phyloP scores from a whole-genome alignment of 2,113 vertebrate genomes.

The Diphyllodes magnificus region DNA sequence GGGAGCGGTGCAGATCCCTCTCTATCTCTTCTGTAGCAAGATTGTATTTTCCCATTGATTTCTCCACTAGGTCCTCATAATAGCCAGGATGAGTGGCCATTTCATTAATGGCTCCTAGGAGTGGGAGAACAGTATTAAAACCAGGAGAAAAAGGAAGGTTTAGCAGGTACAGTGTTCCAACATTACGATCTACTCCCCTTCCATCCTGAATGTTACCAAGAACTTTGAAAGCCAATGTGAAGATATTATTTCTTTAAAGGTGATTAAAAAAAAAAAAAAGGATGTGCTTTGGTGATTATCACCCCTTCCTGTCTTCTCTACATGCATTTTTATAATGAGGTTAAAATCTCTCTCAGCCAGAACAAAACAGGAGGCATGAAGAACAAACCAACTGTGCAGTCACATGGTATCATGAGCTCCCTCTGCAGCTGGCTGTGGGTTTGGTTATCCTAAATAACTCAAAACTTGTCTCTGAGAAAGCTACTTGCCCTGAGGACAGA shows the following conservation, averaged over 20 bases:
- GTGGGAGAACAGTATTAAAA: not conserved
- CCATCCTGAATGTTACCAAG: not conserved
- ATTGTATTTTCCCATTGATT: constrained; percentile 96
- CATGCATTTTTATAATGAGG: not conserved
- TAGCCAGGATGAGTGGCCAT: constrained; percentile 96
- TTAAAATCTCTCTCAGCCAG: not conserved
- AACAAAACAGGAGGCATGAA: not conserved
- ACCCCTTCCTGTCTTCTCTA: not conserved
- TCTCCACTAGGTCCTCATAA: constrained; percentile 95
- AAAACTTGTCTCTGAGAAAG: not conserved
- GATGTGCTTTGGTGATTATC: not conserved
- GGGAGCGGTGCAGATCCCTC: constrained; percentile 94
- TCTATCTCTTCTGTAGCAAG: constrained; percentile 98
- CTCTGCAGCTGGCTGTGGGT: not conserved
- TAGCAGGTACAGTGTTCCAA: not conserved
- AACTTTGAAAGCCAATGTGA: not conserved
- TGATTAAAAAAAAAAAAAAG: not conserved
- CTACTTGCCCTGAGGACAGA: not conserved
- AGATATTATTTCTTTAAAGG: not conserved
- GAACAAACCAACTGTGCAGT: not conserved
- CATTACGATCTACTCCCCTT: not conserved
- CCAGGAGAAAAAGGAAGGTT: not conserved
- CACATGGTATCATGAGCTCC: not conserved
- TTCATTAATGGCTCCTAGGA: constrained; percentile 91
- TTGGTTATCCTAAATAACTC: not conserved